phyloP scores from a whole-genome alignment of 37 sponge, comb jelly and placozoan species.

The Ianthella basta region DNA sequence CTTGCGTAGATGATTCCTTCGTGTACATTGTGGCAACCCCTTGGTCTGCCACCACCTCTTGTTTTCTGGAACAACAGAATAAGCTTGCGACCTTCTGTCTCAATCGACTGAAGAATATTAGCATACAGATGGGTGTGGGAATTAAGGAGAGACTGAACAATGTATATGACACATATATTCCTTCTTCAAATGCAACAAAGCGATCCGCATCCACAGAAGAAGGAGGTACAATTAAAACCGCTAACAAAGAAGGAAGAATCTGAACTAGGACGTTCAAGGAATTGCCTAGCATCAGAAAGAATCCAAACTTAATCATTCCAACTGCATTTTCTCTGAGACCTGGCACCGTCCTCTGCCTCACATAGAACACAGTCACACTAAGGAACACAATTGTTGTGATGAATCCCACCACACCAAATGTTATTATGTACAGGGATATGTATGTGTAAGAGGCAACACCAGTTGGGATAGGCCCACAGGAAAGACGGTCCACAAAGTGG shows the following conservation, averaged over 20 bases:
- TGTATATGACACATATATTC: not conserved
- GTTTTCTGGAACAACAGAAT: too few species aligned
- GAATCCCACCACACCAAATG: not conserved
- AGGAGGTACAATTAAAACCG: not conserved
- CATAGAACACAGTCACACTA: not conserved
- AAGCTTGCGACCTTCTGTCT: too few species aligned
- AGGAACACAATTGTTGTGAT: not conserved
- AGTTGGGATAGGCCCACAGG: not conserved
- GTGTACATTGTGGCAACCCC: too few species aligned
- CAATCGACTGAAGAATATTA: too few species aligned
- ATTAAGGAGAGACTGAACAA: not conserved
- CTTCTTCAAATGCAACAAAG: too few species aligned
- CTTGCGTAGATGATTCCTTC: too few species aligned
- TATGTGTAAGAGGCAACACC: not conserved
- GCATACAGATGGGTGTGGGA: not conserved
- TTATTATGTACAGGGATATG: not conserved
- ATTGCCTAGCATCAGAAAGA: slow-evolving; percentile 12
- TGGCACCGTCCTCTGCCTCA: not conserved
- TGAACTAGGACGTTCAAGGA: not conserved
- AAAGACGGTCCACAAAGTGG: not conserved
- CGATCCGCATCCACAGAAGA: too few species aligned
- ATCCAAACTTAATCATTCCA: slow-evolving; percentile 5
- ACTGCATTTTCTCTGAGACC: too few species aligned
- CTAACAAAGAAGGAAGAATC: not conserved
- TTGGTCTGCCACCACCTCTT: too few species aligned